Evolutionary conservation across 2,797 vertebrate genomes (phyloP), one percentile per base, ranked within the genome.

Genomic region (Enteromius fasciolatus): DNA sequence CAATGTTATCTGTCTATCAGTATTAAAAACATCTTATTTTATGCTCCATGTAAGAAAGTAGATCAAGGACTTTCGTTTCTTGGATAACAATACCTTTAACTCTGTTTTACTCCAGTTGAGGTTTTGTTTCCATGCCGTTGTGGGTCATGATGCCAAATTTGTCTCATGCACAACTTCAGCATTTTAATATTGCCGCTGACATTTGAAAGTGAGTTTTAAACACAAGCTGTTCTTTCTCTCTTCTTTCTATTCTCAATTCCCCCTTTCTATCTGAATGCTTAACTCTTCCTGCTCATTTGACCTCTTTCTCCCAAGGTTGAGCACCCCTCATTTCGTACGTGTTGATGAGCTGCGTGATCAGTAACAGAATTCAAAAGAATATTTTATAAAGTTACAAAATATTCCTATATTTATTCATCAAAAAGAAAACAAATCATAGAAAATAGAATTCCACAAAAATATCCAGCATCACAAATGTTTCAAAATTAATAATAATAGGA

Each of bases 101-200:
- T 46, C 23, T 54, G 2, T 5, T 23, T 68, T 68, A 75, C 72
- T 44, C 39, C 57, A 46, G 17, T 18, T 48, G 23, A 33, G 44
- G 64, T 59, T 64, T 77, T 63, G 57, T 33, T 72, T 73, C 18
- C 50, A 18, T 33, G 59, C 75, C 48, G 28, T 28, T 73, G 18
- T 36, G 18, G 28, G 18, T 74, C 50, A 74, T 14, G 18, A 20
- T 48, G 48, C 31, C 70, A 52, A 33, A 73, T 18, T 64, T 33
- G 48, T 74, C 18, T 36, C 28, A 74, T 31, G 50, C 48, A 73
- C 28, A 73, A n/a, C 41, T 77, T 64, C 25, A 64, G 28, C 15
- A 44, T 48, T 48, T 77, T 18, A 78, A 1, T 48, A 33, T 33
- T 1, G 25, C 28, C n/a, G 48, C 11, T 50, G 25, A 20, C 18